A percentile compares a stretch with the other conserved stretches of the same genome.
Evolutionary conservation across 1,140 invertebrate genomes (phyloP).

Genomic region (Tetragonula clypearis): DNA sequence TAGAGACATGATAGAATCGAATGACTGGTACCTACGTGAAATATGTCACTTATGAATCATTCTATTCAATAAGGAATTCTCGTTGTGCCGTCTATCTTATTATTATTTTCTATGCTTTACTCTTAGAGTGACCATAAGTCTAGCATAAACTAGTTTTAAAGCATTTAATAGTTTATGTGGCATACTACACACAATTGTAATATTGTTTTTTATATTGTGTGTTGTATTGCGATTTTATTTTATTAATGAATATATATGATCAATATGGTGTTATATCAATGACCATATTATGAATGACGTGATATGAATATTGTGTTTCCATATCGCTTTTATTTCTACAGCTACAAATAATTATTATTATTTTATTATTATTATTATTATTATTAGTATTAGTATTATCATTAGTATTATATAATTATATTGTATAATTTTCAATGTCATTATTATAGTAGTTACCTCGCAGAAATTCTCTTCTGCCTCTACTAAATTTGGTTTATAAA

Average conservation of each 20-base stretch:
- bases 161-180: not conserved
- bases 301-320: not conserved
- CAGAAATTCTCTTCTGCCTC: slow-evolving; percentile 43
- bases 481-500: slow-evolving; percentile 24
- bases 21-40: not conserved
- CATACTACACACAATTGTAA: not conserved
- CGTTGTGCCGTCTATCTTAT: not conserved
- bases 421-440: slow-evolving; percentile 36
- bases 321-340: not conserved
- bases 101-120: not conserved
- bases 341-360: not conserved
- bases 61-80: not conserved
- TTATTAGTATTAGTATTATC: slow-evolving; percentile 1
- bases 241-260: not conserved
- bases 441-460: slow-evolving; percentile 40
- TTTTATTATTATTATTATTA: not conserved
- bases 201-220: not conserved
- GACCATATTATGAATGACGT: not conserved
- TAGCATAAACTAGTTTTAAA: not conserved
- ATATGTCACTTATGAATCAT: not conserved
- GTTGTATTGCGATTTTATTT: not conserved
- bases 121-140: not conserved
- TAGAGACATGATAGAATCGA: not conserved
- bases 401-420: slow-evolving; percentile 1
- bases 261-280: too few relatives aligned